Evolutionary conservation across 2,888 invertebrate species (phyloP).

Genomic region (Sepiola atlantica): DNA sequence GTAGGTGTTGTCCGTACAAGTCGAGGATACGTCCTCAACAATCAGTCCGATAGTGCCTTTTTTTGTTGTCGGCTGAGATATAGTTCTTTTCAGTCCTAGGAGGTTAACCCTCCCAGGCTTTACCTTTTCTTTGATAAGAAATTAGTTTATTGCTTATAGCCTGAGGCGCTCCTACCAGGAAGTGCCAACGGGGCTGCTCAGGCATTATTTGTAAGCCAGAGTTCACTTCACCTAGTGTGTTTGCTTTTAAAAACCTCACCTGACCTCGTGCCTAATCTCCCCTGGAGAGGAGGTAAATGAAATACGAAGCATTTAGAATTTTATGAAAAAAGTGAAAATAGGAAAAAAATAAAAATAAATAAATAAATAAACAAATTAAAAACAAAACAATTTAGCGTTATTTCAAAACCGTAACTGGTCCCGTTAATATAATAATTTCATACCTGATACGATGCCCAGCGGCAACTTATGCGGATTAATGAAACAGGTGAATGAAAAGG

Average conservation of each 20-base stretch:
- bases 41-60: no score
- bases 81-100: no score
- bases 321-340: no score
- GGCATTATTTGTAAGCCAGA: not conserved
- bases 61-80: no score
- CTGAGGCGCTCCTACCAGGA: not conserved
- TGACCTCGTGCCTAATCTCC: not conserved
- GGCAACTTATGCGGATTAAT: not conserved
- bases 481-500: not conserved
- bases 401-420: no score
- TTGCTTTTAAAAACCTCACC: not conserved
- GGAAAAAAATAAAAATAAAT: no score
- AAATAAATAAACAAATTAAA: no score
- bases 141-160: not conserved
- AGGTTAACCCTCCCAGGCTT: no score
- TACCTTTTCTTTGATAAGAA: not conserved
- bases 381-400: no score
- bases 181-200: not conserved
- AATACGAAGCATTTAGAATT: not conserved
- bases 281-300: not conserved
- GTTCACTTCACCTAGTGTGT: no score
- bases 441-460: slow-evolving; percentile 38
- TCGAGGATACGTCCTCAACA: no score
- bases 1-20: no score
- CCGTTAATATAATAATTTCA: not conserved